phyloP scores from a whole-genome alignment of 2,888 invertebrate genomes.

The Parnassius glacialis region DNA sequence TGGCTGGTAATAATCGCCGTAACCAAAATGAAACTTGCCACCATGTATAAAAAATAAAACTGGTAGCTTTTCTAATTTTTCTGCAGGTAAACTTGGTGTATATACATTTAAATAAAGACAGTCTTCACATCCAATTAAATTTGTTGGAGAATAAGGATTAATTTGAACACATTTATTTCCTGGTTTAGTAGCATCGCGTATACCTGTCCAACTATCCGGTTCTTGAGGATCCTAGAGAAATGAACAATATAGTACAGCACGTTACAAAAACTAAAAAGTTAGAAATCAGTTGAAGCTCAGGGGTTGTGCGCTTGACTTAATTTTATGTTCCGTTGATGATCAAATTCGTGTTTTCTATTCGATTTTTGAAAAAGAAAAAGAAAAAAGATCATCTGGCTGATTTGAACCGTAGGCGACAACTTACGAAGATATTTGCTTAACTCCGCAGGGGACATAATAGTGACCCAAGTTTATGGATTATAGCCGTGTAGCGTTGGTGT shows the following conservation, averaged over 20 bases:
- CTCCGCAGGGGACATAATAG: no score
- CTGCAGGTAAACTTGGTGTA: constrained; percentile 75
- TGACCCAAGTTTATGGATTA: no score
- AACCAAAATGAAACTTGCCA: constrained; percentile 77
- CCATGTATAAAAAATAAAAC: constrained; percentile 82
- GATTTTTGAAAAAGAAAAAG: no score
- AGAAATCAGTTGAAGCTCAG: no score
- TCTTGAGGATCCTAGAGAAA: constrained; percentile 59
- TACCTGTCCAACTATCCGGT: constrained; percentile 53
- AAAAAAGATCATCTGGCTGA: no score
- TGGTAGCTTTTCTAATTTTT: constrained; percentile 59
- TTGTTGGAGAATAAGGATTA: constrained; percentile 57
- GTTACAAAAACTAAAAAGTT: no score
- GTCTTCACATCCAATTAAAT: constrained; percentile 82
- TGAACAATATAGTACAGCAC: background rate
- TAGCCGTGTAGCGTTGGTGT: no score
- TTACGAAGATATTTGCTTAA: no score
- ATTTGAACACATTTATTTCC: constrained; percentile 68
- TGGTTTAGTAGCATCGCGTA: constrained; percentile 62
- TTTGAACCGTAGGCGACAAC: no score
- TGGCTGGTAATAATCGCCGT: constrained; percentile 70
- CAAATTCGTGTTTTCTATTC: no score
- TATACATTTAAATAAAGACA: constrained; percentile 86
- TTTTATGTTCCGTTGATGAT: no score
- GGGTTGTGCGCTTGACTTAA: no score